Conservation (phyloP, 2,797 vertebrate genomes). For the Naso thynnoides region DNA sequence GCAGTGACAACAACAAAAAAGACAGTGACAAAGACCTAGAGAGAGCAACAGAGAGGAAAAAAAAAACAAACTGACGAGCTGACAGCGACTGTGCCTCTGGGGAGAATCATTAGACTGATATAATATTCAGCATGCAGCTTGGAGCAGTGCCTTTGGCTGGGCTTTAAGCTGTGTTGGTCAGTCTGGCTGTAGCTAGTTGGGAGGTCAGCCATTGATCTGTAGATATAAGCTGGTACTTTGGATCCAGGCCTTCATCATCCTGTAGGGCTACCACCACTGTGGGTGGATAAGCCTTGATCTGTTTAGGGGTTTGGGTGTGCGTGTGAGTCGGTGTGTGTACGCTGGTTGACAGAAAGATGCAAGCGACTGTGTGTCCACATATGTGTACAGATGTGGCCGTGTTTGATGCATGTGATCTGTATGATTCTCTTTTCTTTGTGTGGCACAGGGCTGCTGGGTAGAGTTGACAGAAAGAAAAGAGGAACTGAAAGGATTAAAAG, state of each 20-base stretch:
- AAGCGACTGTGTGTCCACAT: conserved; percentile 12
- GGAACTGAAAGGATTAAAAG: not conserved
- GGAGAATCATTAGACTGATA: conserved; percentile 70
- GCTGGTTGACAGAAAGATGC: conserved; percentile 29
- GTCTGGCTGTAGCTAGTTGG: conserved; percentile 62
- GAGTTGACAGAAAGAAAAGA: not conserved
- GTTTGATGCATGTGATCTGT: conserved; percentile 33
- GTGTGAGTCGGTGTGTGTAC: conserved; percentile 15
- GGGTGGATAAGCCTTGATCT: conserved; percentile 82
- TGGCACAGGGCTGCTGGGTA: conserved; percentile 1
- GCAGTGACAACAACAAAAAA: conserved; percentile 32
- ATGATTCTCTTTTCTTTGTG: conserved; percentile 13
- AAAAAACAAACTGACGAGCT: conserved; percentile 41
- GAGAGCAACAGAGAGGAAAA: not conserved
- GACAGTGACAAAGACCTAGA: conserved; percentile 34
- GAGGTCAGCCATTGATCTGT: conserved; percentile 82
- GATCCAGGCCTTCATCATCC: conserved; percentile 77
- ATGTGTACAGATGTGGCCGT: conserved; percentile 26
- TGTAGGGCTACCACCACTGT: conserved; percentile 62
- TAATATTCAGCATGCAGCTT: conserved; percentile 66
- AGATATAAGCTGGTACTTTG: conserved; percentile 80
- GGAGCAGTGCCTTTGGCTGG: conserved; percentile 65
- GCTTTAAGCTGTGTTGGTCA: conserved; percentile 67
- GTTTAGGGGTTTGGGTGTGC: conserved; percentile 52
- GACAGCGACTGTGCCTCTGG: conserved; percentile 53